Conservation (phyloP, 2,888 invertebrate species). For the Hypena proboscidalis region DNA sequence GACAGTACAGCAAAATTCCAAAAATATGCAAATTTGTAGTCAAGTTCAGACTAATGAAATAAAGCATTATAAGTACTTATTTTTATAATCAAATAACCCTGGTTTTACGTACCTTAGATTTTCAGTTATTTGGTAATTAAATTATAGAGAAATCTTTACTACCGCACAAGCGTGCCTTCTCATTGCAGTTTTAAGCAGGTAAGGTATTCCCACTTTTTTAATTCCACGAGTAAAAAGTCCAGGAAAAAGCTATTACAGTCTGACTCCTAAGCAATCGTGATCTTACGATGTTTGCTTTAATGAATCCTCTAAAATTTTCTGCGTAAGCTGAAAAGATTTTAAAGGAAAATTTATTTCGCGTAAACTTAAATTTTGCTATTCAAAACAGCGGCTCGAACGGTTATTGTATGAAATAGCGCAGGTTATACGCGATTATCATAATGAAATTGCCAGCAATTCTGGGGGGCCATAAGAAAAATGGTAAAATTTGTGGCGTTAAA, state of each 20-base stretch:
- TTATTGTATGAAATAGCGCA: constrained; percentile 59
- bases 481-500: constrained; percentile 82
- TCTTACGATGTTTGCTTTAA: constrained; percentile 38
- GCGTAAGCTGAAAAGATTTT: constrained; percentile 34
- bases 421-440: constrained; percentile 80
- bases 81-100: too few relatives aligned
- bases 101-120: too few relatives aligned
- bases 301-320: constrained; percentile 30
- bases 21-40: too few relatives aligned
- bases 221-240: constrained; percentile 6
- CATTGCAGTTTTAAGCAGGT: too few relatives aligned
- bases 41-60: too few relatives aligned
- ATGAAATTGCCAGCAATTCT: constrained; percentile 77
- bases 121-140: too few relatives aligned
- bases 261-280: constrained; percentile 37
- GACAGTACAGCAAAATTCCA: too few relatives aligned
- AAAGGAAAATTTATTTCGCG: constrained; percentile 45
- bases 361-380: constrained; percentile 53
- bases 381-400: constrained; percentile 48
- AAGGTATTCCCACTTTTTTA: constrained; percentile 19
- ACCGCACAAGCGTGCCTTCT: too few relatives aligned
- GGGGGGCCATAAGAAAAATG: constrained; percentile 73
- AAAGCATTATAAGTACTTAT: too few relatives aligned
- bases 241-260: constrained; percentile 33
- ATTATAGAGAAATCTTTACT: too few relatives aligned